Percentiles rank a stretch among this genome's conserved stretches.
These are phyloP conservation scores for Sesia apiformis DNA, from an alignment of 2,888 invertebrate species.

Conservation along the genomic window DNA sequence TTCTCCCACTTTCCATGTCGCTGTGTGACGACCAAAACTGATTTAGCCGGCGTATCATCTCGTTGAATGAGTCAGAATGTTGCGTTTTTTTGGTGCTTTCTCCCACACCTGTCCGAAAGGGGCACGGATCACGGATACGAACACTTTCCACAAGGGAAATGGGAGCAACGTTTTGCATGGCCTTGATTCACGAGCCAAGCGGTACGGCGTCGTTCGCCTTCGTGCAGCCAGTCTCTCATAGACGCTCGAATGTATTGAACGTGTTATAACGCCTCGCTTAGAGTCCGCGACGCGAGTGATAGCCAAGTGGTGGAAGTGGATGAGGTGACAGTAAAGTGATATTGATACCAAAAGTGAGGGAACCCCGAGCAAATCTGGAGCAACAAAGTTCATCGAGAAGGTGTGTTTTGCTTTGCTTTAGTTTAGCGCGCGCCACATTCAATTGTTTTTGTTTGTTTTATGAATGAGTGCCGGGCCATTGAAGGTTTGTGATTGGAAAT, in stretches of 20 bases:
- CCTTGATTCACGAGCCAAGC: constrained; percentile 49
- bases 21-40: constrained; percentile 16
- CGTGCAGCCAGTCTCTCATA: constrained; percentile 34
- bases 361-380: constrained; percentile 56
- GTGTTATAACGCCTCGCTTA: constrained; percentile 18
- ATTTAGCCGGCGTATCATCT: constrained; percentile 43
- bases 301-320: constrained; percentile 1
- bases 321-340: constrained; percentile 1
- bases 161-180: constrained; percentile 66
- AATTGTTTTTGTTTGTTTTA: constrained; percentile 30
- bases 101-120: constrained; percentile 67
- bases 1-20: constrained; percentile 55
- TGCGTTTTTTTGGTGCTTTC: constrained; percentile 65
- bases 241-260: constrained; percentile 23
- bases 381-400: constrained; percentile 38
- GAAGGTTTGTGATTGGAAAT: constrained; percentile 8
- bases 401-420: constrained; percentile 29
- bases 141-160: constrained; percentile 69
- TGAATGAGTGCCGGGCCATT: constrained; percentile 20
- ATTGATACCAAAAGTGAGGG: constrained; percentile 38
- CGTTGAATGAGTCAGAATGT: constrained; percentile 56
- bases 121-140: constrained; percentile 67
- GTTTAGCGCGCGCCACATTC: constrained; percentile 4
- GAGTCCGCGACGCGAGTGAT: constrained; percentile 41
- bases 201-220: constrained; percentile 16